A percentile compares a stretch with the other conserved stretches of the same genome.
phyloP scores from a whole-genome alignment of 2,797 vertebrate genomes.

The Botia almorhae region DNA sequence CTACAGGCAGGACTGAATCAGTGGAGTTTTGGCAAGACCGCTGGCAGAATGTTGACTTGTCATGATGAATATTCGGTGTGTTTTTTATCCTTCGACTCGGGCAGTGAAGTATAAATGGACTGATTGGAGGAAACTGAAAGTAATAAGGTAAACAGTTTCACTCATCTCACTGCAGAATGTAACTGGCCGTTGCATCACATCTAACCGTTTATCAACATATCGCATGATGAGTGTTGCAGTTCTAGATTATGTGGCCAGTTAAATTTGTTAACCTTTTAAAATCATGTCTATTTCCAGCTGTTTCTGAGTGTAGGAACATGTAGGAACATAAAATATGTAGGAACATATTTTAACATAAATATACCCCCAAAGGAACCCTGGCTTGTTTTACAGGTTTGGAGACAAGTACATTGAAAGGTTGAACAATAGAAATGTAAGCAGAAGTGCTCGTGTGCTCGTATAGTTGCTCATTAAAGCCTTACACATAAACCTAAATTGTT shows the following conservation, averaged over 20 bases:
- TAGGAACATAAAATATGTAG: no score
- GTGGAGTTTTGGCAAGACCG: conserved; percentile 16
- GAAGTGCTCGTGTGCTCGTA: no score
- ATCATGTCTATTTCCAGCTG: no score
- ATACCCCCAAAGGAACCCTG: no score
- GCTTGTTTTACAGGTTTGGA: no score
- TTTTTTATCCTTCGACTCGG: neutral
- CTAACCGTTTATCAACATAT: neutral
- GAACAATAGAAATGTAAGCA: no score
- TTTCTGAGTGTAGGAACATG: no score
- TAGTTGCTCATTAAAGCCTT: no score
- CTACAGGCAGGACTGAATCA: conserved; percentile 23
- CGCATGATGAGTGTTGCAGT: neutral
- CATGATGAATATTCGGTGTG: neutral
- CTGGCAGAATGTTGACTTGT: conserved; percentile 25
- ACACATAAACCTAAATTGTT: no score
- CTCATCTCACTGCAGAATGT: neutral
- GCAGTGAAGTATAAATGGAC: neutral
- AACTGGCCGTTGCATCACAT: neutral
- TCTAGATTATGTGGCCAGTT: neutral
- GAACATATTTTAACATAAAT: no score
- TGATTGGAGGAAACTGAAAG: conserved; percentile 25
- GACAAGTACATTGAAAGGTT: no score
- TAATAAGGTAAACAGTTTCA: conserved; percentile 6
- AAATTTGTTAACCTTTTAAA: no score